These are phyloP conservation scores for Botia kubotai DNA, from an alignment of 2,797 vertebrate genomes.

Conservation along the genomic window DNA sequence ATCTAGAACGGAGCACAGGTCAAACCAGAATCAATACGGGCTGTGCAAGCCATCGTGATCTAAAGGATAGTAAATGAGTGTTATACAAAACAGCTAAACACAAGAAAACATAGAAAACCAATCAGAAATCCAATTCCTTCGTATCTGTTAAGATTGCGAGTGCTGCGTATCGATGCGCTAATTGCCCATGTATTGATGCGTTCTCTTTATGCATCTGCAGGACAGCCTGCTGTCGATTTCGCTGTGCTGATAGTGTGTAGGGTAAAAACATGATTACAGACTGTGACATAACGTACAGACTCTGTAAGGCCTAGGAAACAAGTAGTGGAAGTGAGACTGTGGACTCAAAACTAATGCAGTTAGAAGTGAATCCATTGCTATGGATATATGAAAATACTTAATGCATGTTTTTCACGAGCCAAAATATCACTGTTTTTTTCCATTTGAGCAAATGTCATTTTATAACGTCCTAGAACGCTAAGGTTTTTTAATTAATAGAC, in stretches of 20 bases:
- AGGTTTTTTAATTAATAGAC: too few species aligned
- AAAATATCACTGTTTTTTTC: too few species aligned
- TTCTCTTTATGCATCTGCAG: slow-evolving; percentile 75
- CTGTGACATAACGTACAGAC: slow-evolving; percentile 49
- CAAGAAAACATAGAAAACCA: slow-evolving; percentile 72
- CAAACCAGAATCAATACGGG: slow-evolving; percentile 55
- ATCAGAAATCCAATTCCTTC: slow-evolving; percentile 74
- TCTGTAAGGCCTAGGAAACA: slow-evolving; percentile 48
- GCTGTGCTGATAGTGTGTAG: slow-evolving; percentile 60
- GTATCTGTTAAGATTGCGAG: slow-evolving; percentile 77
- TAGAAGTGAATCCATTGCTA: slow-evolving; percentile 22
- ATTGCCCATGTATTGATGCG: slow-evolving; percentile 78
- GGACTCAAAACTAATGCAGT: slow-evolving; percentile 30
- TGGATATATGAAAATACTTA: background rate
- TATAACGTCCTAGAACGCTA: too few species aligned
- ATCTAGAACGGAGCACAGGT: slow-evolving; percentile 46
- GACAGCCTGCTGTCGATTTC: slow-evolving; percentile 68
- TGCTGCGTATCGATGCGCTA: slow-evolving; percentile 78
- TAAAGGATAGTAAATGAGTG: slow-evolving; percentile 67
- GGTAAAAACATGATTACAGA: slow-evolving; percentile 65
- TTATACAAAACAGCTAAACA: slow-evolving; percentile 69
- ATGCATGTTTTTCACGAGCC: too few species aligned
- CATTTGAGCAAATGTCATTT: too few species aligned
- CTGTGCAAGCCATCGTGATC: slow-evolving; percentile 56
- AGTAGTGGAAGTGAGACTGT: slow-evolving; percentile 21